A percentile compares a stretch with the other conserved stretches of the same genome.
phyloP scores from a whole-genome alignment of 1,140 invertebrate species.

The Papilio xuthus region DNA sequence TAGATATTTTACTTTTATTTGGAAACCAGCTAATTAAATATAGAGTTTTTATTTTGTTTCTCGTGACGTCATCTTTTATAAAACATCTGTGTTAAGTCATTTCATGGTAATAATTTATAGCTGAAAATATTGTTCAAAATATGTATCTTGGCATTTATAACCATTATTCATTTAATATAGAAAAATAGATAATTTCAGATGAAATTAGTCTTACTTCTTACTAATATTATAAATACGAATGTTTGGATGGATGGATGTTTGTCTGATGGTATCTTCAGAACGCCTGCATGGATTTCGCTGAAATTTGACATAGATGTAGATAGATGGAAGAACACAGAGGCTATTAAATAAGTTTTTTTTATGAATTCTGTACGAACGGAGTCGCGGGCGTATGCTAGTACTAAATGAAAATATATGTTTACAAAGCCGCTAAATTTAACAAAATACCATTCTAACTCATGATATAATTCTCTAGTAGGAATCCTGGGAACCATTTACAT shows the following conservation, averaged over 20 bases:
- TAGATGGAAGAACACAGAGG: too few relatives aligned
- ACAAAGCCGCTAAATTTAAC: background rate
- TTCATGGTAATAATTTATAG: constrained; percentile 8
- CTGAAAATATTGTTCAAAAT: background rate
- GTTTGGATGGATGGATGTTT: too few relatives aligned
- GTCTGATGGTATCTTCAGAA: too few relatives aligned
- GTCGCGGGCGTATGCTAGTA: too few relatives aligned
- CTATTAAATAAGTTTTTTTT: too few relatives aligned
- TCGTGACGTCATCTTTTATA: constrained; percentile 1
- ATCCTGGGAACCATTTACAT: constrained; percentile 7
- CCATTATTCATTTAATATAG: background rate
- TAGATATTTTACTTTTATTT: background rate
- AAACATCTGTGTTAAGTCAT: constrained; percentile 4
- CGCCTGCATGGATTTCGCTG: too few relatives aligned
- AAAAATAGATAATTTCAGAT: background rate
- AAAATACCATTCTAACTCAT: background rate
- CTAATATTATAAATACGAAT: too few relatives aligned
- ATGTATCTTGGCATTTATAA: background rate
- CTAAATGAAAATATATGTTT: background rate
- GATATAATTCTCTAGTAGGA: background rate
- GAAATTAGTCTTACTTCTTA: too few relatives aligned
- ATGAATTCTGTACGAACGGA: too few relatives aligned
- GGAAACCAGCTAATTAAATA: constrained; percentile 18
- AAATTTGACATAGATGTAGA: too few relatives aligned
- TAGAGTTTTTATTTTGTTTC: background rate